Evolutionary conservation across 1,140 invertebrate genomes (phyloP).

Genomic region (Gryon sp.): DNA sequence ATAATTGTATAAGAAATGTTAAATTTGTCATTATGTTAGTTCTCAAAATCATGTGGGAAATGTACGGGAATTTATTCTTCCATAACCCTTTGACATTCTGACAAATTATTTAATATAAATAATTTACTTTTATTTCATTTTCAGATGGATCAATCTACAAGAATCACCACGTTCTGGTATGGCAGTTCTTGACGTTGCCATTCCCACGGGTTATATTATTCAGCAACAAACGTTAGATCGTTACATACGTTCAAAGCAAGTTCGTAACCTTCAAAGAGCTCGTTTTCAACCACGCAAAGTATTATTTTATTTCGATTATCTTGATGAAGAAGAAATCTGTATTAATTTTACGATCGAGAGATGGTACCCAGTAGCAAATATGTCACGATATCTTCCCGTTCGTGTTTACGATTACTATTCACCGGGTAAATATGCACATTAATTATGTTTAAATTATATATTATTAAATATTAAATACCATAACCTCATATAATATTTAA

Average conservation of each 20-base stretch:
- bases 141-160: conserved; percentile 86
- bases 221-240: conserved; percentile 93
- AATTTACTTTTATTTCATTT: too few species aligned
- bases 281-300: conserved; percentile 90
- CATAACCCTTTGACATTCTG: too few species aligned
- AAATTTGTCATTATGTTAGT: too few species aligned
- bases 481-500: neutral
- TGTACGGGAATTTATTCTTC: too few species aligned
- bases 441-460: neutral
- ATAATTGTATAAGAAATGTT: too few species aligned
- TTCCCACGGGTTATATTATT: conserved; percentile 96
- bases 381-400: conserved; percentile 94
- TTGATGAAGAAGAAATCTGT: conserved; percentile 91
- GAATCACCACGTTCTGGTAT: conserved; percentile 93
- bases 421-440: conserved; percentile 84
- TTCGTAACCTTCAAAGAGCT: conserved; percentile 91
- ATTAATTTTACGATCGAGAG: conserved; percentile 95
- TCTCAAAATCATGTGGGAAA: too few species aligned
- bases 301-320: conserved; percentile 96
- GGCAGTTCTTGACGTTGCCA: conserved; percentile 93
- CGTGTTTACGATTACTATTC: conserved; percentile 98
- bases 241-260: conserved; percentile 87
- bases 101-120: too few species aligned
- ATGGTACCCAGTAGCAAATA: conserved; percentile 97
- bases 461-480: too few species aligned